Conservation (phyloP, 2,888 invertebrate species). For the Napeogenes inachia region DNA sequence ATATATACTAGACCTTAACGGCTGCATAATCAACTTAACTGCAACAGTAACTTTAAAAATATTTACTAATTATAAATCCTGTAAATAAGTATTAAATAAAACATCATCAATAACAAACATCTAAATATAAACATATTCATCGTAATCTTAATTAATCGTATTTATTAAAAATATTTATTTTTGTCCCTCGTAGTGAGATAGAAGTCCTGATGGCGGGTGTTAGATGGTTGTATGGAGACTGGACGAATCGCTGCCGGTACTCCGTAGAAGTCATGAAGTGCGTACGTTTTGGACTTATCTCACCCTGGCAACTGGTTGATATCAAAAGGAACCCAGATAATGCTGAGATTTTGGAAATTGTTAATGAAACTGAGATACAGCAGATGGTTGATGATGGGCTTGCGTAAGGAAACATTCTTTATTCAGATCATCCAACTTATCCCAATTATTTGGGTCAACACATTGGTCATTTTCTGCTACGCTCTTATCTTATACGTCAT, state of each 20-base stretch:
- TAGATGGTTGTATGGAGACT: constrained; percentile 86
- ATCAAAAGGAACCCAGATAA: constrained; percentile 85
- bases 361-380: constrained; percentile 81
- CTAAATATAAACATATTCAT: no score
- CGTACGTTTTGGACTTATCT: constrained; percentile 87
- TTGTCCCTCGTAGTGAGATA: constrained; percentile 71
- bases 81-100: no score
- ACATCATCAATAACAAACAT: no score
- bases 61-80: no score
- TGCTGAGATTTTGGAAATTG: constrained; percentile 83
- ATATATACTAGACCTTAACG: no score
- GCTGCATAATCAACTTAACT: no score
- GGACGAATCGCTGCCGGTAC: constrained; percentile 77
- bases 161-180: not conserved
- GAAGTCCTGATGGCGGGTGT: constrained; percentile 89
- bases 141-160: not conserved
- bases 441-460: no score
- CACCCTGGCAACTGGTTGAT: constrained; percentile 88
- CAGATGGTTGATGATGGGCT: constrained; percentile 89
- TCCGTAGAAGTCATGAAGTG: constrained; percentile 81
- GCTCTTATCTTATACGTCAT: no score
- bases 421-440: not conserved
- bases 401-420: constrained; percentile 74
- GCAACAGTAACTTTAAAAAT: no score
- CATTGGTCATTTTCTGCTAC: no score